phyloP scores from a whole-genome alignment of 2,797 vertebrate genomes.

The Paedocypris micromegethes region DNA sequence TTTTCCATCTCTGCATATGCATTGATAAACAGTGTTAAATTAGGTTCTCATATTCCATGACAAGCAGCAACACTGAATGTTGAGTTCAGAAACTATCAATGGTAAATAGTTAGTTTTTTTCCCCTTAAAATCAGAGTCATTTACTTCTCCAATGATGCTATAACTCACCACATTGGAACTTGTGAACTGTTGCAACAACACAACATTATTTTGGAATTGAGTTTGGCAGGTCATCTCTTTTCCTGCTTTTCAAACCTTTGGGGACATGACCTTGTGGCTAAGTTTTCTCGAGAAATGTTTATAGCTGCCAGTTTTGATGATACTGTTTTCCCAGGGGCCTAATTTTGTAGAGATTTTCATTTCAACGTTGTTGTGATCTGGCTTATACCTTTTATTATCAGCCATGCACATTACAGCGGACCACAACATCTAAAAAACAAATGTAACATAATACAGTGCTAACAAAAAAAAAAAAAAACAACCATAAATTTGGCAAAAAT shows the following conservation, averaged over 20 bases:
- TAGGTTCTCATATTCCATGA: constrained; percentile 4
- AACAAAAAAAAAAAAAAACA: not conserved
- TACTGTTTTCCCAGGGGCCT: not conserved
- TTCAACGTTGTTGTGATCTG: not conserved
- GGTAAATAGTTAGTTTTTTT: too few species aligned
- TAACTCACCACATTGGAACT: too few species aligned
- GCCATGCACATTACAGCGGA: not conserved
- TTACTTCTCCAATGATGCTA: not conserved
- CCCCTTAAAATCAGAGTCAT: not conserved
- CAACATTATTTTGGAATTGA: not conserved
- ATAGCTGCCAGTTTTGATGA: not conserved
- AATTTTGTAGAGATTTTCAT: not conserved
- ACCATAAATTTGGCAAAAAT: too few species aligned
- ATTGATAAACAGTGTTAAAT: constrained; percentile 36
- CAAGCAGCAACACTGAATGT: not conserved
- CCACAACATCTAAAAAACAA: not conserved
- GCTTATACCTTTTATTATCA: not conserved
- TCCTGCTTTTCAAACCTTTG: not conserved
- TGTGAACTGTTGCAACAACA: not conserved
- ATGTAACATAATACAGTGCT: not conserved
- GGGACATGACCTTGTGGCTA: not conserved
- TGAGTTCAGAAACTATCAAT: not conserved
- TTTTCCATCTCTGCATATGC: constrained; percentile 57
- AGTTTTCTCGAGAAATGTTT: not conserved
- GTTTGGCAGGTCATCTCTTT: not conserved